Conservation (phyloP, 2,888 invertebrate genomes). For the Unio pictorum region DNA sequence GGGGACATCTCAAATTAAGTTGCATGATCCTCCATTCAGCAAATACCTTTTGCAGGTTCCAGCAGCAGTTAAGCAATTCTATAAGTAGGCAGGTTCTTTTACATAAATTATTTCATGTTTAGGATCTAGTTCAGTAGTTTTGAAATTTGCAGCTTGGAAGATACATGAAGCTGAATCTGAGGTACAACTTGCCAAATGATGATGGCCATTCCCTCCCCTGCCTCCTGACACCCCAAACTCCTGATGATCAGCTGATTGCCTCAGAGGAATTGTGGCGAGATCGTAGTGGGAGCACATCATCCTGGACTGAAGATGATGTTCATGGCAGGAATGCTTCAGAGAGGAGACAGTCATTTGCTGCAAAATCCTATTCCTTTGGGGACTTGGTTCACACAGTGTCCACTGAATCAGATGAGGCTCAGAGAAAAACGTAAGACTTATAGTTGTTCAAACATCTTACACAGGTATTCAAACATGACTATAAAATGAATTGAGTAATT, state of each 20-base stretch:
- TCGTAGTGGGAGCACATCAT: slow-evolving; percentile 37
- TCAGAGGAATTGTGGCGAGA: slow-evolving; percentile 36
- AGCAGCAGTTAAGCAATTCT: too few species aligned
- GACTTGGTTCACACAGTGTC: slow-evolving; percentile 11
- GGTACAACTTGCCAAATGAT: slow-evolving; percentile 33
- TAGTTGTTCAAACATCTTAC: too few species aligned
- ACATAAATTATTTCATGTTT: neutral
- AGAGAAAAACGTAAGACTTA: neutral
- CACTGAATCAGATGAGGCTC: slow-evolving; percentile 7
- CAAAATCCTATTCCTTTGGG: slow-evolving; percentile 35
- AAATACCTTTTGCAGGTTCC: too few species aligned
- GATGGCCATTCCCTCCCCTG: slow-evolving; percentile 7
- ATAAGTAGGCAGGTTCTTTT: neutral
- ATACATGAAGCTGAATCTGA: slow-evolving; percentile 48
- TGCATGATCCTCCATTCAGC: too few species aligned
- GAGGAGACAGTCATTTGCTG: slow-evolving; percentile 25
- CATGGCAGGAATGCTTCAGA: slow-evolving; percentile 12
- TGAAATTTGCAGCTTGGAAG: slow-evolving; percentile 33
- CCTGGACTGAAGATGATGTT: slow-evolving; percentile 13
- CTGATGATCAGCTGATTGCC: slow-evolving; percentile 28
- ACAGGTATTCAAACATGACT: too few species aligned
- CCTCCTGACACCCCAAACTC: neutral
- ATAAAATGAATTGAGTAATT: too few species aligned
- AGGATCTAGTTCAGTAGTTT: neutral
- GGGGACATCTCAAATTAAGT: too few species aligned